Percentiles rank a stretch among this genome's conserved stretches.
phyloP scores from a whole-genome alignment of 2,797 vertebrate genomes.

The Natrix natrix region DNA sequence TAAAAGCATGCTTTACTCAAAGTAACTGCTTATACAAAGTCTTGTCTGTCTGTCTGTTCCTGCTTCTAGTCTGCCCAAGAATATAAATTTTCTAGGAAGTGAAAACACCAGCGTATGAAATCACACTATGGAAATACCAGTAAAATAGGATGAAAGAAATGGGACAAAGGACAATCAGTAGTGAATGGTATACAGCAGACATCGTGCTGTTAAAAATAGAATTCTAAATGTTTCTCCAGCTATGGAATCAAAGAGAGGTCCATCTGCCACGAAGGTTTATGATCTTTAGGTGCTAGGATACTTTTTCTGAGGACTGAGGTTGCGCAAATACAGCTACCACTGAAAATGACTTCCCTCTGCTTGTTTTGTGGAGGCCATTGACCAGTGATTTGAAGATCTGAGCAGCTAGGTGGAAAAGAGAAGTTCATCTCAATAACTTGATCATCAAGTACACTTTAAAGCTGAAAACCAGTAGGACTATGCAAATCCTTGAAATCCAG shows the following conservation, averaged over 20 bases:
- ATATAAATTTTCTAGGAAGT: background rate
- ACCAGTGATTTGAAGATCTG: background rate
- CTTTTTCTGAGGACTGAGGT: background rate
- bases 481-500: background rate
- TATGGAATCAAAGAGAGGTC: background rate
- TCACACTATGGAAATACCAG: background rate
- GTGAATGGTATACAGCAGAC: background rate
- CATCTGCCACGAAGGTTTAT: background rate
- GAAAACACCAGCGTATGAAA: background rate
- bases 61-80: background rate
- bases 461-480: background rate
- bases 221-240: background rate
- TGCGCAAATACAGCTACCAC: background rate
- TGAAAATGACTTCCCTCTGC: background rate
- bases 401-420: background rate
- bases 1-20: background rate
- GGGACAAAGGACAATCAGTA: background rate
- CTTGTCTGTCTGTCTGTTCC: background rate
- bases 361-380: background rate
- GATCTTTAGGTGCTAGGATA: background rate
- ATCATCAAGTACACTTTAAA: background rate
- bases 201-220: background rate
- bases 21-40: background rate
- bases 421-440: background rate
- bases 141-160: background rate